Conservation (phyloP, 2,113 vertebrate species). For the Motacilla alba region DNA sequence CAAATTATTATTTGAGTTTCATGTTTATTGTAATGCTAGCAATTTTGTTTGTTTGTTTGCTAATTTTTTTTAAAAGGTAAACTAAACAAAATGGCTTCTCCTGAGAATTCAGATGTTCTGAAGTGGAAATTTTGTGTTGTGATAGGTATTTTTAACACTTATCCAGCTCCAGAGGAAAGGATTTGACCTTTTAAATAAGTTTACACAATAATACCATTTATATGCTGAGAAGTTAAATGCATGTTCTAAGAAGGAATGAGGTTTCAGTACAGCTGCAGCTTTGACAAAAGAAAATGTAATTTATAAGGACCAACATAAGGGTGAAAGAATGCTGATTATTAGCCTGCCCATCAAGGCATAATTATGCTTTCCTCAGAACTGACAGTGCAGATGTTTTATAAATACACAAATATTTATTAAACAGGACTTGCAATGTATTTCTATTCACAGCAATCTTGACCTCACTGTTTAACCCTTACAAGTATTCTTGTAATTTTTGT, state of each 20-base stretch:
- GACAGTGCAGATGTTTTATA: background rate
- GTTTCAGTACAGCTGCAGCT: background rate
- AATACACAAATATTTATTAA: slow-evolving; percentile 16
- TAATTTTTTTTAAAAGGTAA: background rate
- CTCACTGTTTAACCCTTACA: background rate
- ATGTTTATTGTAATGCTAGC: background rate
- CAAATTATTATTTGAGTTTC: background rate
- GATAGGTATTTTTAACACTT: background rate
- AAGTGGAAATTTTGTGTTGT: background rate
- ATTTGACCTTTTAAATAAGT: background rate
- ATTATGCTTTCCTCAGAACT: background rate
- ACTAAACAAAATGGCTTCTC: background rate
- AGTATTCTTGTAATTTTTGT: background rate
- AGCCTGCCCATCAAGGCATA: background rate
- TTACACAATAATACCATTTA: background rate
- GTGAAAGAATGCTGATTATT: background rate
- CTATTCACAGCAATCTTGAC: background rate
- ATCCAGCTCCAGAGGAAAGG: background rate
- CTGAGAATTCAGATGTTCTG: background rate
- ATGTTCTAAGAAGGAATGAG: background rate
- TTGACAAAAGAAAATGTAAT: background rate
- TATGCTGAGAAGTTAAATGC: background rate
- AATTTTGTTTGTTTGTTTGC: background rate
- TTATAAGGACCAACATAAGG: background rate
- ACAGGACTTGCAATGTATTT: background rate